Percentiles rank a stretch among this genome's conserved stretches.
These are phyloP conservation scores for Microtus richardsoni DNA, from an alignment of 2,113 vertebrate genomes.

Conservation along the genomic window DNA sequence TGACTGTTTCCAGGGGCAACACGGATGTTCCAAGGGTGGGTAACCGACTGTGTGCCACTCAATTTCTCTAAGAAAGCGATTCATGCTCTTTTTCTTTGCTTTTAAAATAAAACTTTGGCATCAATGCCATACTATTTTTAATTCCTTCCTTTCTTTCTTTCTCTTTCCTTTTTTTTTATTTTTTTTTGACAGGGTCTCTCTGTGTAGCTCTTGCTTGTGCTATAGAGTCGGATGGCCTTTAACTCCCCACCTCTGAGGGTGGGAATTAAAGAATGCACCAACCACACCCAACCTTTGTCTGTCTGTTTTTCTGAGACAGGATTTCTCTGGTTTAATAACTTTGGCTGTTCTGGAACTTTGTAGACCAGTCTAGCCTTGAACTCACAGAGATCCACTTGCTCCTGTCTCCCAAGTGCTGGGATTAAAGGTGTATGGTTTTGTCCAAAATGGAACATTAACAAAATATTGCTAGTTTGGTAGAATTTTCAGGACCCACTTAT, in stretches of 20 bases:
- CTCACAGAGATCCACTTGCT: not conserved
- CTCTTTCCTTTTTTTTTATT: not conserved
- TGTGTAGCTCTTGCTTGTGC: not conserved
- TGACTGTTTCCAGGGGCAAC: not conserved
- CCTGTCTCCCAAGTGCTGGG: not conserved
- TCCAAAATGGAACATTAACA: conserved; percentile 26
- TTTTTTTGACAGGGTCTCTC: not conserved
- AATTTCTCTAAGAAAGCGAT: conserved; percentile 9
- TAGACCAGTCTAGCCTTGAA: not conserved
- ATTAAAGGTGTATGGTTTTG: not conserved
- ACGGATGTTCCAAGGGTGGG: not conserved
- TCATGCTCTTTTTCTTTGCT: not conserved
- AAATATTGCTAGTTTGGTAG: not conserved
- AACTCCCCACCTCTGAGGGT: not conserved
- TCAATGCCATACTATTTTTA: not conserved
- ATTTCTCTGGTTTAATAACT: not conserved
- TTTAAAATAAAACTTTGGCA: conserved; percentile 2
- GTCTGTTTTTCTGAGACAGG: too few relatives aligned
- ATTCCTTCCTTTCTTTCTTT: rapidly evolving
- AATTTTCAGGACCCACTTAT: conserved; percentile 19
- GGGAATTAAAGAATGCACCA: too few relatives aligned
- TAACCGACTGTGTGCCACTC: not conserved
- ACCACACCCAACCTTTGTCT: too few relatives aligned
- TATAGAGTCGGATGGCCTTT: not conserved
- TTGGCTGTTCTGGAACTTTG: not conserved